These are phyloP conservation scores for Ailurus styani DNA, from an alignment of 2,113 vertebrate species.

Conservation along the genomic window DNA sequence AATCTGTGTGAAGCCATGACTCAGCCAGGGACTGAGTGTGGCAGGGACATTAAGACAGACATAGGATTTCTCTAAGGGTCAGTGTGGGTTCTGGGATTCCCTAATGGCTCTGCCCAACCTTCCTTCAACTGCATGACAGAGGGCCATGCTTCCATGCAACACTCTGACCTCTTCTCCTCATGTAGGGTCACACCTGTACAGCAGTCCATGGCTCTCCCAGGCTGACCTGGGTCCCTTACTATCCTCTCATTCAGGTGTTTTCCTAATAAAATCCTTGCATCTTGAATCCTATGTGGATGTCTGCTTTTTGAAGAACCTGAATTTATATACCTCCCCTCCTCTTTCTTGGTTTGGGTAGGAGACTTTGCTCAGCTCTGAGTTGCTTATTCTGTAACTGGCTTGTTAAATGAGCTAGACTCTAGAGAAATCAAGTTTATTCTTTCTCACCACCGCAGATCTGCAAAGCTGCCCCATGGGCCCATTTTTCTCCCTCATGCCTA, in stretches of 20 bases:
- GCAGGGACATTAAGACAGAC: not conserved
- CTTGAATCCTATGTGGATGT: not conserved
- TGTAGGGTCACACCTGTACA: fast-evolving
- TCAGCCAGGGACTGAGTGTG: not conserved
- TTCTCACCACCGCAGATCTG: not conserved
- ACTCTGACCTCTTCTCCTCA: not conserved
- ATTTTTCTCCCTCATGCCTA: not conserved
- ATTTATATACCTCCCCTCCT: not conserved
- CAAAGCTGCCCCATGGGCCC: not conserved
- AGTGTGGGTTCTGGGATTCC: not conserved
- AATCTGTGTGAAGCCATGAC: not conserved
- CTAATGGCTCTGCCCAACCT: not conserved
- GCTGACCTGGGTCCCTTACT: not conserved
- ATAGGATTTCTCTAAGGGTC: not conserved
- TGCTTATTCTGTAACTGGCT: not conserved
- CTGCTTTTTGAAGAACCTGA: not conserved
- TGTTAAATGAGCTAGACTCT: not conserved
- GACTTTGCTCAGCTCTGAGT: not conserved
- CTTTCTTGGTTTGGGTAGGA: not conserved
- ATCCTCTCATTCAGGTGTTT: not conserved
- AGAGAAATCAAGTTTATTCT: not conserved
- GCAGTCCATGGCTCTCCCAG: not conserved
- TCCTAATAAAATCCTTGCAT: not conserved
- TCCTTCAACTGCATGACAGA: not conserved
- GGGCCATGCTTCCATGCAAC: fast-evolving